These are phyloP conservation scores for Rhea americana DNA, from an alignment of 2,113 vertebrate species.

Conservation along the genomic window DNA sequence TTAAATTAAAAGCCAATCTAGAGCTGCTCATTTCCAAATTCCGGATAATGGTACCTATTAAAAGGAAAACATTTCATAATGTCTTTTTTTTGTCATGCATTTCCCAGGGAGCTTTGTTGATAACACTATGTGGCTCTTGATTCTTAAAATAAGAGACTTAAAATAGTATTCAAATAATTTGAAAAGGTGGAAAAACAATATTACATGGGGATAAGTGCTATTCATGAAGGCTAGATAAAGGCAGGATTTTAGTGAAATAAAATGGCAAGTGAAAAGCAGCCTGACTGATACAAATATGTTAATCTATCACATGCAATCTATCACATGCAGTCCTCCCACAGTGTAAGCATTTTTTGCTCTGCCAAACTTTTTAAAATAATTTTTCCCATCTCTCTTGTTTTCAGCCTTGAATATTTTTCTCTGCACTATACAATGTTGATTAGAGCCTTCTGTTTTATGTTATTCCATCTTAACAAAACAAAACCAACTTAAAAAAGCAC, in stretches of 20 bases:
- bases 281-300: neutral
- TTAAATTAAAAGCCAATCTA: slow-evolving; percentile 68
- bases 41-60: neutral
- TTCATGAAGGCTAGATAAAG: neutral
- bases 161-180: neutral
- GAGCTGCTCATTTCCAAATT: neutral
- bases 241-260: neutral
- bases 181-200: neutral
- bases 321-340: neutral
- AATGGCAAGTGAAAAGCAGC: neutral
- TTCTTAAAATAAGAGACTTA: neutral
- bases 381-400: neutral
- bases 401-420: neutral
- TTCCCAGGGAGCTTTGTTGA: slow-evolving; percentile 38
- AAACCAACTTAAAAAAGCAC: neutral
- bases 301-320: neutral
- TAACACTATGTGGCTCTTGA: neutral
- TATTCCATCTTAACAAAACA: neutral
- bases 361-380: neutral
- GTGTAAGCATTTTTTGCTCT: neutral
- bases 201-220: neutral
- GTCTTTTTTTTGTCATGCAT: neutral
- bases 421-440: neutral
- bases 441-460: neutral
- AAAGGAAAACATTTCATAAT: slow-evolving; percentile 40